Percentiles rank a stretch among this genome's conserved stretches.
phyloP scores from a whole-genome alignment of 2,888 invertebrate species.

The Caenorhabditis plicata region DNA sequence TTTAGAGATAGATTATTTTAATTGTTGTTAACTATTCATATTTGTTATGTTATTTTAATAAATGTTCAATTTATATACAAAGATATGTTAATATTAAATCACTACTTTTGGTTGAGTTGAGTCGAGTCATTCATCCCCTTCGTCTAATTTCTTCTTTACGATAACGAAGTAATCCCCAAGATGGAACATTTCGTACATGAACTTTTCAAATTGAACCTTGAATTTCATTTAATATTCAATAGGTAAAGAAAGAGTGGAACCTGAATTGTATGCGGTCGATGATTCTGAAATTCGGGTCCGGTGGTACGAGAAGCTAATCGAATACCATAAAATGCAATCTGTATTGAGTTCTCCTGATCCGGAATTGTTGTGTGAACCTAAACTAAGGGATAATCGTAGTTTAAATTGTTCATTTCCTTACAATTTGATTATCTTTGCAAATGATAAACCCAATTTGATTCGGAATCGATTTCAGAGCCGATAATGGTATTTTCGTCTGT shows the following conservation, averaged over 20 bases:
- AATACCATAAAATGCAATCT: constrained; percentile 24
- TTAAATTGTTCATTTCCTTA: constrained; percentile 2
- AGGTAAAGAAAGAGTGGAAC: not conserved
- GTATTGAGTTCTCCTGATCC: constrained; percentile 16
- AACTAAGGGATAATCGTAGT: not conserved
- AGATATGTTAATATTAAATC: too few relatives aligned
- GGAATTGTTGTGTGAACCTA: constrained; percentile 24
- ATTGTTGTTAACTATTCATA: not conserved
- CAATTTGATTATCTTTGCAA: constrained; percentile 18
- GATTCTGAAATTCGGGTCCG: constrained; percentile 10
- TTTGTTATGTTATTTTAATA: constrained; percentile 3
- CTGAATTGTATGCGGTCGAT: constrained; percentile 15
- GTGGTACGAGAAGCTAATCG: constrained; percentile 20
- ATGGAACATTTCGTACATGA: constrained; percentile 23
- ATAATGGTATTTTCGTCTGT: constrained; percentile 6
- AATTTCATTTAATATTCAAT: not conserved
- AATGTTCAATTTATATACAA: too few relatives aligned
- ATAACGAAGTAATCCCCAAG: constrained; percentile 16
- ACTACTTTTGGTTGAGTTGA: too few relatives aligned
- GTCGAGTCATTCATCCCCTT: constrained; percentile 1
- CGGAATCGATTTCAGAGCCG: constrained; percentile 16
- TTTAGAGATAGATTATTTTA: not conserved
- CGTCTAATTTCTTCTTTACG: constrained; percentile 20
- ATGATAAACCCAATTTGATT: constrained; percentile 17
- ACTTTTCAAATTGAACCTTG: constrained; percentile 29